Evolutionary conservation across 2,113 vertebrate species (phyloP), one percentile per base, ranked within the genome.

Genomic region (Colinus virginianus): DNA sequence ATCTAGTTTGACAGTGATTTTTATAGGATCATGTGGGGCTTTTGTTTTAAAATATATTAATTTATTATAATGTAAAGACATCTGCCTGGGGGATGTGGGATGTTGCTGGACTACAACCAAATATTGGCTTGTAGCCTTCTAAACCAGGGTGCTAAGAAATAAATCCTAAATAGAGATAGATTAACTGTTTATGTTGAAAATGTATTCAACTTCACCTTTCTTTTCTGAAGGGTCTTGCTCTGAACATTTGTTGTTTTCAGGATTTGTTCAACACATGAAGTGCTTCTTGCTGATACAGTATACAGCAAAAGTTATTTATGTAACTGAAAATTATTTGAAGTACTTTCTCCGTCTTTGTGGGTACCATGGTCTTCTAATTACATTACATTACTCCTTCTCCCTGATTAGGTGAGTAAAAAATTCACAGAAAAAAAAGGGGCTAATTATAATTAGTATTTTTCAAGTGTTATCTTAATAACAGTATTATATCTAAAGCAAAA

Each of bases 31-130:
- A 12, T 55, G 51, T 49, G 40, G 49, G 58, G 26, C 43, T 91
- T 90, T 90, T 85, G 43, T 86, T 95, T 91, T 90, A 81, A 91
- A 96, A 90, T 75, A 68, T 45, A 95, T 91, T 88, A 70, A 80
- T 90, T 91, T 85, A 95, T 96, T 95, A 86, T 80, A 95, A 94
- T 86, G 90, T 96, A 91, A 94, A 94, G 90, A 94, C 77, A 90
- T 88, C 87, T 95, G 91, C 95, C 93, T 0, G 66, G 83, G 93
- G 88, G 94, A 94, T 94, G 90, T 86, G 83, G 85, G 94, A 94
- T 95, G 85, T 85, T 93, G 79, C 76, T 96, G 96, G 94, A 95
- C 32, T 59, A 71, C 58, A 66, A 95, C 96, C 96, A 95, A 94
- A 85, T 45, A 83, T 84, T 95, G 93, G 95, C 94, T 94, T 93